Evolutionary conservation across 2,113 vertebrate genomes (phyloP).

Genomic region (Pipa parva): DNA sequence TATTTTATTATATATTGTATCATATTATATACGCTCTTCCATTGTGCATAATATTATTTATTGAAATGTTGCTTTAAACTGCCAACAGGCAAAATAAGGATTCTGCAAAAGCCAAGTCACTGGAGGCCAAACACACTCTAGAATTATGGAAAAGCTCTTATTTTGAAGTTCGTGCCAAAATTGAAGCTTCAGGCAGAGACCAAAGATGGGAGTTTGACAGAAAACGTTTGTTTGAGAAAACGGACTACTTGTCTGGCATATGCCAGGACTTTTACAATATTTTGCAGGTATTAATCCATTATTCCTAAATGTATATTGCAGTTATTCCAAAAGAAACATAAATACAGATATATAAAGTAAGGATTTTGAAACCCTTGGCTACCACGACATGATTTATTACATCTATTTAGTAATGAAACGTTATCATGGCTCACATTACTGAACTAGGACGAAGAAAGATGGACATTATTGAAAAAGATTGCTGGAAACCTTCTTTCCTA

Average conservation of each 20-base stretch:
- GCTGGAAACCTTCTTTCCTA: too few species aligned
- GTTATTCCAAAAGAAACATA: too few species aligned
- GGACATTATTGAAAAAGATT: too few species aligned
- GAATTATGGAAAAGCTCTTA: slow-evolving; percentile 81
- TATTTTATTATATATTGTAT: too few species aligned
- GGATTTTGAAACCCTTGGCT: too few species aligned
- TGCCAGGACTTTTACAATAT: slow-evolving; percentile 78
- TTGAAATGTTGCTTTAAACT: slow-evolving; percentile 29
- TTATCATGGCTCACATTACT: too few species aligned
- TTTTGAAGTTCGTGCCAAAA: slow-evolving; percentile 74
- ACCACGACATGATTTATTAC: too few species aligned
- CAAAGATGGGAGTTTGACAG: slow-evolving; percentile 90
- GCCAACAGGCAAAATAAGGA: slow-evolving; percentile 66
- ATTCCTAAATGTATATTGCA: too few species aligned
- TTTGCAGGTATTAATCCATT: slow-evolving; percentile 69
- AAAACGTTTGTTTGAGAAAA: slow-evolving; percentile 82
- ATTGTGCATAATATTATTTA: not conserved
- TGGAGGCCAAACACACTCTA: slow-evolving; percentile 71
- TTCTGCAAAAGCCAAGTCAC: slow-evolving; percentile 65
- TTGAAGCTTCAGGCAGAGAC: slow-evolving; percentile 72
- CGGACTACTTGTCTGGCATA: slow-evolving; percentile 80
- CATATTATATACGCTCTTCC: too few species aligned
- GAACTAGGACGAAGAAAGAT: too few species aligned
- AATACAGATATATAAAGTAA: too few species aligned
- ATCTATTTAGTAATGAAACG: too few species aligned